Base-by-base conservation (phyloP, 2,888 invertebrate species). In the Andrena camellia region DNA sequence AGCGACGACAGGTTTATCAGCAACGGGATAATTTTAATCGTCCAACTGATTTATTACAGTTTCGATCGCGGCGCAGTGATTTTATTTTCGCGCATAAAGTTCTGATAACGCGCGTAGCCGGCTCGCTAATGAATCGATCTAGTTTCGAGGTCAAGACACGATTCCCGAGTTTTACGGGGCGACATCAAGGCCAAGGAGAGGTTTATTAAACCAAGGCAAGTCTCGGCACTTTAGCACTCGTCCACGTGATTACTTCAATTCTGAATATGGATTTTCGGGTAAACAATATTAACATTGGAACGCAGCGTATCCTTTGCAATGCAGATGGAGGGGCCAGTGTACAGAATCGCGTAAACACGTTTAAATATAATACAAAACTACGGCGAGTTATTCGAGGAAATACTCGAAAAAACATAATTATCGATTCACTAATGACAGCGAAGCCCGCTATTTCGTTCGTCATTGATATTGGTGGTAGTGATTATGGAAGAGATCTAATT, bases 81-180 rank as follows among this genome's bases (percentile, higher is more conserved):
- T 42, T 29, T 31, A 54, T 74, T 50, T 64, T 66, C 42, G 10
- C 66, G 4, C 35, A 17, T 17, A 31, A 42, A 59, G 33, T 23
- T 42, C 33, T 26, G 71, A 35, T 59, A 52, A 60, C 66, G 66
- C 6, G 50, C 35, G 26, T n/a, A 5, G 35, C 17, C n/a, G 42
- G 63, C 54, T 31, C 33, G 48, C 68, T 31, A 62, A 69, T 10
- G 17, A 26, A 67, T 81, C 68, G 78, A 67, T 78, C 73, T 59
- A 64, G 33, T 73, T 78, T 42, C 59, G 68, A 73, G 50, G 57
- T 68, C 68, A 23, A 68, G 29, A 23, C 54, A 71, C 42, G 48
- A 23, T 23, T 62, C 71, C 54, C 17, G 69, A 57, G 20, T 63
- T 75, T 64, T 48, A 35, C 33, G 33, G 20, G 31, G 20, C 8